phyloP scores from a whole-genome alignment of 2,888 invertebrate species.

The Pandemis corylana region DNA sequence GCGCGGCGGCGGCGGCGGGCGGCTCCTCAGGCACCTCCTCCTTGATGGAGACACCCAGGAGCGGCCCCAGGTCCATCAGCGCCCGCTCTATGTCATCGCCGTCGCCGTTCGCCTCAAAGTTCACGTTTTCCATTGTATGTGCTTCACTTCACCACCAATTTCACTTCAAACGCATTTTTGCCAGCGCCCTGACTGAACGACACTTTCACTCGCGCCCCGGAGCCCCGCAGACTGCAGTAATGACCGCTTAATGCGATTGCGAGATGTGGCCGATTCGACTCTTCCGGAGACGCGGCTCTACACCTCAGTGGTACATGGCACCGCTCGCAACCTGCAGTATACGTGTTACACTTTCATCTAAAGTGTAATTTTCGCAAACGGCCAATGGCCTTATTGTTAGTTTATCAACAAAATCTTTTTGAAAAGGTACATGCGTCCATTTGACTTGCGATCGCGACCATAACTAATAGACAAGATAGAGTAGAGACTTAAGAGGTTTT shows the following conservation, averaged over 20 bases:
- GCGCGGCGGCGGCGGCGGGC: slow-evolving; percentile 51
- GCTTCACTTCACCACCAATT: slow-evolving; percentile 53
- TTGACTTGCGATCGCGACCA: slow-evolving; percentile 46
- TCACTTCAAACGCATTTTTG: slow-evolving; percentile 63
- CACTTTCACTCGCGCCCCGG: slow-evolving; percentile 74
- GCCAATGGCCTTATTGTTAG: slow-evolving; percentile 33
- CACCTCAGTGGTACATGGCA: slow-evolving; percentile 27
- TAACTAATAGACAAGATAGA: slow-evolving; percentile 60
- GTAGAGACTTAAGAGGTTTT: slow-evolving; percentile 43
- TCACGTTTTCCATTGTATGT: slow-evolving; percentile 72
- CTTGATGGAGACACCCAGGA: slow-evolving; percentile 79
- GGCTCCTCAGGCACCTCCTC: slow-evolving; percentile 76
- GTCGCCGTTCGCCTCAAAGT: slow-evolving; percentile 73
- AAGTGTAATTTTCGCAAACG: slow-evolving; percentile 18
- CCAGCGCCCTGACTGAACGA: slow-evolving; percentile 45
- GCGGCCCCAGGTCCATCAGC: slow-evolving; percentile 78
- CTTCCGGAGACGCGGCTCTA: slow-evolving; percentile 37
- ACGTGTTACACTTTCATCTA: not conserved
- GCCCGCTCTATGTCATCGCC: slow-evolving; percentile 81
- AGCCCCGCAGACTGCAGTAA: slow-evolving; percentile 60
- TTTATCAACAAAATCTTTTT: slow-evolving; percentile 58
- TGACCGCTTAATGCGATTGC: slow-evolving; percentile 58
- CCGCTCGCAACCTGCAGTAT: not conserved
- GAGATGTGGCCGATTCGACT: slow-evolving; percentile 57
- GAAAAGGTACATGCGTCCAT: slow-evolving; percentile 67